Conservation (phyloP, 2,113 vertebrate genomes). For the Mastomys natalensis region DNA sequence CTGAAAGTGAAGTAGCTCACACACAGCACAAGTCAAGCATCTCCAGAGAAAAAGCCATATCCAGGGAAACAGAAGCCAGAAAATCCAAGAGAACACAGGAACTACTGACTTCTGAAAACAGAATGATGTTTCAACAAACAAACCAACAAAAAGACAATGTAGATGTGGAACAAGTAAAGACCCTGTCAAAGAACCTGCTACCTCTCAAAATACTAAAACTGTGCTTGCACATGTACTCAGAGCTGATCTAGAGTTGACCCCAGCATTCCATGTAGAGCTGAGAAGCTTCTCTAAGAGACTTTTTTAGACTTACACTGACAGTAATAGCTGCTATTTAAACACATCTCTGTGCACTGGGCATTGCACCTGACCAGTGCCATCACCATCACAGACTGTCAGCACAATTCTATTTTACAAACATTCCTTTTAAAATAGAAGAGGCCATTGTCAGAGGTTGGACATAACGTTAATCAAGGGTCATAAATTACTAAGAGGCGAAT, state of each 20-base stretch:
- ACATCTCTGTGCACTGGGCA: not conserved
- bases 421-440: not conserved
- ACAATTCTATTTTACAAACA: not conserved
- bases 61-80: not conserved
- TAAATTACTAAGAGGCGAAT: not conserved
- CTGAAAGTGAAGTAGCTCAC: not conserved
- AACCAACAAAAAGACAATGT: not conserved
- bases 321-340: constrained; percentile 23
- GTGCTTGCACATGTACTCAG: not conserved
- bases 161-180: not conserved
- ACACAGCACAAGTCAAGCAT: not conserved
- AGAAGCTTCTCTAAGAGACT: not conserved
- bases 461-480: not conserved
- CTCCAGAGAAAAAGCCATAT: not conserved
- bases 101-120: constrained; percentile 7
- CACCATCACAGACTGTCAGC: not conserved
- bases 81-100: not conserved
- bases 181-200: not conserved
- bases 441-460: not conserved
- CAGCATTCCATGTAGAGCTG: not conserved
- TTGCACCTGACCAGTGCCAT: not conserved
- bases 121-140: not conserved
- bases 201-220: not conserved
- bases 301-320: not conserved
- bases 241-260: not conserved